Evolutionary conservation across 2,888 invertebrate genomes (phyloP).

Genomic region (Marronus borbonicus): DNA sequence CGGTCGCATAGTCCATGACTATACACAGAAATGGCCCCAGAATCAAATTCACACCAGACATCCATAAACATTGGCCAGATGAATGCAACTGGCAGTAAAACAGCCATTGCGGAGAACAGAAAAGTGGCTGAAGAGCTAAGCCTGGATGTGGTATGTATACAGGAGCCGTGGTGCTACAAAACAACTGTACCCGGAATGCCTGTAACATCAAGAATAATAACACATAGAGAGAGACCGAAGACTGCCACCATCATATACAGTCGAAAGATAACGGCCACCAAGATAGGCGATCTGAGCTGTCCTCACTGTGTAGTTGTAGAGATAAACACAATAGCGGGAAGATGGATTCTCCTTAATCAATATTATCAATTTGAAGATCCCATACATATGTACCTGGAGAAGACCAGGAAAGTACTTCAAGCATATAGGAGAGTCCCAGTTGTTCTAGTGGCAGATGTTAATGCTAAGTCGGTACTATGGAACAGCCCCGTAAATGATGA

Average conservation of each 20-base stretch:
- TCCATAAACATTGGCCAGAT: slow-evolving; percentile 16
- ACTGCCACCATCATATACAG: neutral
- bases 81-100: neutral
- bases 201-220: no score
- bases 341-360: slow-evolving; percentile 17
- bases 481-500: slow-evolving; percentile 23
- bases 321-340: neutral
- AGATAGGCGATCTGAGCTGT: neutral
- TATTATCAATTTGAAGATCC: slow-evolving; percentile 37
- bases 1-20: neutral
- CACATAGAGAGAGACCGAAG: neutral
- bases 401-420: neutral
- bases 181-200: neutral
- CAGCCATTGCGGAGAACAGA: neutral
- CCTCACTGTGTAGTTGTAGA: neutral
- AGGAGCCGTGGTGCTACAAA: slow-evolving; percentile 12
- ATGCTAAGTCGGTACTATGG: slow-evolving; percentile 49
- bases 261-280: neutral
- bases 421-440: neutral
- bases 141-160: slow-evolving; percentile 27
- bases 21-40: slow-evolving; percentile 29
- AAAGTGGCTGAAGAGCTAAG: neutral
- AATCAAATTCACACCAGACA: slow-evolving; percentile 26
- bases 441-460: slow-evolving; percentile 40
- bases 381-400: neutral